A percentile compares a stretch with the other conserved stretches of the same genome.
phyloP scores from a whole-genome alignment of 2,888 invertebrate species.

The Cenopis cana region DNA sequence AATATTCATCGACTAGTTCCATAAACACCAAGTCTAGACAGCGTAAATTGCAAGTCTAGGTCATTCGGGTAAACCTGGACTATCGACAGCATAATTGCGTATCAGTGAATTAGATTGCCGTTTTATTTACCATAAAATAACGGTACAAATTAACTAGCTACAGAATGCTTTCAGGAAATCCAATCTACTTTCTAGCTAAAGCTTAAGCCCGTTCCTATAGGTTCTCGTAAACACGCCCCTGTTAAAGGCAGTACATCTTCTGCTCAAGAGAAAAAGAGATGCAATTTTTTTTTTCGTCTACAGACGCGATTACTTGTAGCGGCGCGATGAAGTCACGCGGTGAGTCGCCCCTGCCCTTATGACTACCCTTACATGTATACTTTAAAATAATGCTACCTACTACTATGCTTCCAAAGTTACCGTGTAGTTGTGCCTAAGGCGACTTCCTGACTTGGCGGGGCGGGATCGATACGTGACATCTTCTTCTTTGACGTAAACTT shows the following conservation, averaged over 20 bases:
- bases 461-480: too few species aligned
- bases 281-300: too few species aligned
- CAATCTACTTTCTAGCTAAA: not conserved
- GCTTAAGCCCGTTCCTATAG: not conserved
- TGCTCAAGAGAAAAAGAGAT: too few species aligned
- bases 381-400: too few species aligned
- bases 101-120: constrained; percentile 23
- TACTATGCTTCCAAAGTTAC: too few species aligned
- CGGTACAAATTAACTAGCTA: not conserved
- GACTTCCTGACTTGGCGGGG: too few species aligned
- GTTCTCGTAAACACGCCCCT: constrained; percentile 1
- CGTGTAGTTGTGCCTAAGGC: too few species aligned
- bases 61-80: constrained; percentile 29
- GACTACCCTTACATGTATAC: too few species aligned
- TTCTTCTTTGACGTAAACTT: too few species aligned
- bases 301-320: too few species aligned
- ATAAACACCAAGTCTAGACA: constrained; percentile 30
- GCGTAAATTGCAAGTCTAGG: constrained; percentile 38
- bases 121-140: constrained; percentile 15
- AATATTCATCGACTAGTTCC: constrained; percentile 9
- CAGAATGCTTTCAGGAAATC: not conserved
- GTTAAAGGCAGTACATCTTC: not conserved
- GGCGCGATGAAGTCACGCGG: too few species aligned
- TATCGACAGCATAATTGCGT: constrained; percentile 39
- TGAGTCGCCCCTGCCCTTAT: too few species aligned